Base-by-base conservation (phyloP, 1,140 invertebrate species). In the Drosophila miranda region DNA sequence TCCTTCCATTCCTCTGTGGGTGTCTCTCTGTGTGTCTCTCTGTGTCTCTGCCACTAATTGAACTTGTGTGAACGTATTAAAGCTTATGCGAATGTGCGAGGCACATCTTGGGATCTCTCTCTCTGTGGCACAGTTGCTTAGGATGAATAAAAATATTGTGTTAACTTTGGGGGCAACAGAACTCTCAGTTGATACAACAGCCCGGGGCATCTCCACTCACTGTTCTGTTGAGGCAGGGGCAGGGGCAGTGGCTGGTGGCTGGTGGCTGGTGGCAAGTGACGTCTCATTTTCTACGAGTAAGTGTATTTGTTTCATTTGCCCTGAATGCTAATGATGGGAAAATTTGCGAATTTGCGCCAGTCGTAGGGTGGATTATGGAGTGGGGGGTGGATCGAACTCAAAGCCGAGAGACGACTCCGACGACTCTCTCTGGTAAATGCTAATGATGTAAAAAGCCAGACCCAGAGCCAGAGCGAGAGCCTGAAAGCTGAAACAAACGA, bases 261-360 rank as follows among this genome's bases (percentile, higher is more conserved):
- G 55, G 16, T 62, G 62, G 62, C 68, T 50, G 59, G 67, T 70
- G 54, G 28, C 41, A 54, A 58, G 64, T 55, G 44, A 64, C 72
- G 59, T 64, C 73, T 61, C 66, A 9, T 50, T 55, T 69, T 61
- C 62, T 73, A 38, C 34, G 3, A 5, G 34, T 5, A 88, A 87
- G 82, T 82, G 83, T 87, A 87, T 87, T 87, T 87, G 83, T 87
- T 87, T 88, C 82, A 87, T 87, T 69, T 87, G 82, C 83, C 72
- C 75, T 87, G 82, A 87, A 87, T 87, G 83, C 82, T 87, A 87
- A 87, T 87, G 82, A 87, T 87, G 82, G 82, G 82, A 87, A 87
- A 87, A 87, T 87, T 87, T 87, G 82, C 70, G 83, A 87, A 87
- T 87, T 84, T 87, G 71, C 68, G 62, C 60, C 77, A 81, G 64